phyloP scores from a whole-genome alignment of 1,140 invertebrate species.

The Dolichoris vasculosae region DNA sequence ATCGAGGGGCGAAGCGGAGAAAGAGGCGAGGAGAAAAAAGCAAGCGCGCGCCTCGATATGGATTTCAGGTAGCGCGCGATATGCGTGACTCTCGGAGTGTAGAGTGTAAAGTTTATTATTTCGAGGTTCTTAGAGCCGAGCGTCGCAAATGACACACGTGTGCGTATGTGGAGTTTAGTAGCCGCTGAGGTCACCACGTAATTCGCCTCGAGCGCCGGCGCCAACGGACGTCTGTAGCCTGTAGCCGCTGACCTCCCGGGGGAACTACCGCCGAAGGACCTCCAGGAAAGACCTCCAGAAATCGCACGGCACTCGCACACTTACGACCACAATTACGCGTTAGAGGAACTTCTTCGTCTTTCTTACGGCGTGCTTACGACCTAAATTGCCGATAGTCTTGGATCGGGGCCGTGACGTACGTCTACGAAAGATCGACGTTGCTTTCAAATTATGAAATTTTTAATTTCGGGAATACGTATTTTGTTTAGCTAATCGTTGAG shows the following conservation, averaged over 20 bases:
- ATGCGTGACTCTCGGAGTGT: neutral
- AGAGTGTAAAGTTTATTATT: constrained; percentile 39
- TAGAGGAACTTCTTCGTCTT: neutral
- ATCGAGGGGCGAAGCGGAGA: neutral
- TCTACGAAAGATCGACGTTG: too few species aligned
- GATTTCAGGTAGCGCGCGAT: constrained; percentile 33
- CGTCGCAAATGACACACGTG: constrained; percentile 22
- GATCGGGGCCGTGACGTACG: neutral
- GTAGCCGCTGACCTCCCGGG: neutral
- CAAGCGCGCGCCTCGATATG: neutral
- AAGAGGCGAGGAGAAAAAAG: neutral
- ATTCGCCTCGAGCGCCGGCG: constrained; percentile 11
- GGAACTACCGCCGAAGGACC: neutral
- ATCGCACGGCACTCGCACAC: too few species aligned
- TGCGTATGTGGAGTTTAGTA: neutral
- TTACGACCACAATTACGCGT: neutral
- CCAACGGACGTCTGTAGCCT: neutral
- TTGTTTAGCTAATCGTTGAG: too few species aligned
- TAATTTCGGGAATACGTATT: too few species aligned
- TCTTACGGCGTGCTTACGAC: neutral
- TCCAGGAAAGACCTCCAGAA: constrained; percentile 23
- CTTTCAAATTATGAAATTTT: too few species aligned
- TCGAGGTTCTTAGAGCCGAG: constrained; percentile 22
- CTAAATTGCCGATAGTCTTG: neutral
- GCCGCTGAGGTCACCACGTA: neutral